phyloP scores from a whole-genome alignment of 2,797 vertebrate species.

The Menidia menidia region DNA sequence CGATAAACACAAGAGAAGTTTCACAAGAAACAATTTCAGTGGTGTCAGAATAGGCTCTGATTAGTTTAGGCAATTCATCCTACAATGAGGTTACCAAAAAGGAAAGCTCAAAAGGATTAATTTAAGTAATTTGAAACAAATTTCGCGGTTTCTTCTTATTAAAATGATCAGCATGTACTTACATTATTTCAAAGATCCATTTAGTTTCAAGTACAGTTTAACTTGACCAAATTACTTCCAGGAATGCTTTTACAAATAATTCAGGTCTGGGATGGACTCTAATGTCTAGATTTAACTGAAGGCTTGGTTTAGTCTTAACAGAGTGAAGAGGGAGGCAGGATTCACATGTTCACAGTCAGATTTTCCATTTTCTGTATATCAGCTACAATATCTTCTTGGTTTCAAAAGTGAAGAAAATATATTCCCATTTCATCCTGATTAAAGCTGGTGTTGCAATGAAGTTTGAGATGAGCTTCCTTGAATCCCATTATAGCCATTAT shows the following conservation, averaged over 20 bases:
- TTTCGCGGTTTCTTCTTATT: not conserved
- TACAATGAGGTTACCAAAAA: not conserved
- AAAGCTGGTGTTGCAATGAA: no score
- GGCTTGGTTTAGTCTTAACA: not conserved
- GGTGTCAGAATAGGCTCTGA: not conserved
- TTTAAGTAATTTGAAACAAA: not conserved
- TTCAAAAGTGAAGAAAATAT: no score
- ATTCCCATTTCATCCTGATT: no score
- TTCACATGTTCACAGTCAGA: no score
- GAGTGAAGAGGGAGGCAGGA: not conserved
- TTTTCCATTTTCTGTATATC: no score
- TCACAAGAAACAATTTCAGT: not conserved
- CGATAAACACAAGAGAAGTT: not conserved
- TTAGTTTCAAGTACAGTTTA: not conserved
- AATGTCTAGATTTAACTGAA: not conserved
- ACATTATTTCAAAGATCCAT: not conserved
- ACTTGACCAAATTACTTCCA: not conserved
- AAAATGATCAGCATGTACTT: not conserved
- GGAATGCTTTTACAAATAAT: constrained; percentile 3
- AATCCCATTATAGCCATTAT: no score
- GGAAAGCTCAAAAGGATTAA: no score
- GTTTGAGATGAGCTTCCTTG: no score
- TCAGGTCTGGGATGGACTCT: not conserved
- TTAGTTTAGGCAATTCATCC: not conserved
- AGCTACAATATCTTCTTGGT: no score